Evolutionary conservation across 1,140 invertebrate genomes (phyloP).

Genomic region (Bombus waltoni): DNA sequence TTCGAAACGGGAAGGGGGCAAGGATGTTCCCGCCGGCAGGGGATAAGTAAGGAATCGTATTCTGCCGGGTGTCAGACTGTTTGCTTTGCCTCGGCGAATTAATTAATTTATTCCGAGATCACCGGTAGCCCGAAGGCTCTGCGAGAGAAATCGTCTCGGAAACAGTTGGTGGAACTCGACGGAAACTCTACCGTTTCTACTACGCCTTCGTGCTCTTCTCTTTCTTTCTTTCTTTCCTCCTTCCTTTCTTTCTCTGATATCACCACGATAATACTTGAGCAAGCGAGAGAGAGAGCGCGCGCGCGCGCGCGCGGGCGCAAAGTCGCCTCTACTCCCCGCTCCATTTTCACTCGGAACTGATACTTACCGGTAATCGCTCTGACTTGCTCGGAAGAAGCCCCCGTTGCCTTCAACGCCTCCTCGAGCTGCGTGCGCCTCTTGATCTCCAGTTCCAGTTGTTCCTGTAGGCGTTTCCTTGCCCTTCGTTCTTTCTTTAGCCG

Average conservation of each 20-base stretch:
- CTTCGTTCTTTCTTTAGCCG: slow-evolving; percentile 93
- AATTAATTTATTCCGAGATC: slow-evolving; percentile 79
- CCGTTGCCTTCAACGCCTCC: slow-evolving; percentile 90
- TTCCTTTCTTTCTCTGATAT: neutral
- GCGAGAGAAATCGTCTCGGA: slow-evolving; percentile 30
- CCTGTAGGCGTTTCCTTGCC: slow-evolving; percentile 90
- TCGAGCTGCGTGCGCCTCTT: slow-evolving; percentile 90
- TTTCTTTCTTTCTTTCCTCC: neutral
- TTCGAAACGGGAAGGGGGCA: slow-evolving; percentile 67
- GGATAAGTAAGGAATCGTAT: slow-evolving; percentile 80
- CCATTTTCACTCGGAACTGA: neutral
- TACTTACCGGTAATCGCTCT: slow-evolving; percentile 89
- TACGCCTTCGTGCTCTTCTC: neutral
- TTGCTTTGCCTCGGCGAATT: slow-evolving; percentile 76
- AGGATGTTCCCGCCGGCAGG: slow-evolving; percentile 51
- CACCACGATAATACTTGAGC: neutral
- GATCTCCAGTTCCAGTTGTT: slow-evolving; percentile 91
- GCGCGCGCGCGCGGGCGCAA: slow-evolving; percentile 1
- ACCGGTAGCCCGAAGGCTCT: slow-evolving; percentile 65
- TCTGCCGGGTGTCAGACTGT: slow-evolving; percentile 77
- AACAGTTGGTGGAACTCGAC: slow-evolving; percentile 27
- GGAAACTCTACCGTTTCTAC: neutral
- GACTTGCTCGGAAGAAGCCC: slow-evolving; percentile 89
- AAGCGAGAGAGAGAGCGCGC: no score
- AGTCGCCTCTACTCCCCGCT: neutral